A percentile compares a stretch with the other conserved stretches of the same genome.
Evolutionary conservation across 2,888 invertebrate genomes (phyloP).

Genomic region (Ornithoptera alexandrae): DNA sequence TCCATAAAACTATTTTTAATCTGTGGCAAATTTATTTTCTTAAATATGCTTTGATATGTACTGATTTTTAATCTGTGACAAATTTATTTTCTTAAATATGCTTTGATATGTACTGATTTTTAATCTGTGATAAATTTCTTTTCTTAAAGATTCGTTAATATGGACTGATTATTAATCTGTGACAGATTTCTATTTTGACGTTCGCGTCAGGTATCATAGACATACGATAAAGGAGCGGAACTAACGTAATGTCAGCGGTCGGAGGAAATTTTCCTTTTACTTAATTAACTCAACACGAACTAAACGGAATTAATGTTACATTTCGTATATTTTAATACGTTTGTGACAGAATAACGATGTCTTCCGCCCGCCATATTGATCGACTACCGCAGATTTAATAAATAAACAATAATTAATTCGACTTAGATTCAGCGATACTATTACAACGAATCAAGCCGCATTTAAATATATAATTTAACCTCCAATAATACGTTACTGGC

Average conservation of each 20-base stretch:
- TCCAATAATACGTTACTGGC: not conserved
- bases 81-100: not conserved
- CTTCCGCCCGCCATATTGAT: not conserved
- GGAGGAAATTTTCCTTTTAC: conserved; percentile 10
- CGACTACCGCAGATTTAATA: not conserved
- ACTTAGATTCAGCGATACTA: not conserved
- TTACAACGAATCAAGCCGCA: not conserved
- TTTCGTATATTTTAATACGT: conserved; percentile 3
- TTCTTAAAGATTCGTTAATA: no score
- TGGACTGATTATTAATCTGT: not conserved
- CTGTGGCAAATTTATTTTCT: conserved; percentile 5
- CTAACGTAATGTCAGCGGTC: not conserved
- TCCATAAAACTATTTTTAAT: not conserved
- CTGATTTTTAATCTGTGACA: not conserved
- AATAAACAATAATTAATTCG: not conserved
- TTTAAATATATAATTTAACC: not conserved
- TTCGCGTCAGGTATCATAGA: not conserved
- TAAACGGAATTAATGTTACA: not conserved
- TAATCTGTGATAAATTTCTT: no score
- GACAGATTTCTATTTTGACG: conserved; percentile 4
- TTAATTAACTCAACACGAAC: not conserved
- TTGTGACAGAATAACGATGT: not conserved
- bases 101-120: no score
- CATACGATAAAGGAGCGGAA: conserved; percentile 13
- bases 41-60: no score